Percentiles rank a stretch among this genome's conserved stretches.
Conservation (phyloP, 2,113 vertebrate genomes). For the Onychostoma macrolepis region DNA sequence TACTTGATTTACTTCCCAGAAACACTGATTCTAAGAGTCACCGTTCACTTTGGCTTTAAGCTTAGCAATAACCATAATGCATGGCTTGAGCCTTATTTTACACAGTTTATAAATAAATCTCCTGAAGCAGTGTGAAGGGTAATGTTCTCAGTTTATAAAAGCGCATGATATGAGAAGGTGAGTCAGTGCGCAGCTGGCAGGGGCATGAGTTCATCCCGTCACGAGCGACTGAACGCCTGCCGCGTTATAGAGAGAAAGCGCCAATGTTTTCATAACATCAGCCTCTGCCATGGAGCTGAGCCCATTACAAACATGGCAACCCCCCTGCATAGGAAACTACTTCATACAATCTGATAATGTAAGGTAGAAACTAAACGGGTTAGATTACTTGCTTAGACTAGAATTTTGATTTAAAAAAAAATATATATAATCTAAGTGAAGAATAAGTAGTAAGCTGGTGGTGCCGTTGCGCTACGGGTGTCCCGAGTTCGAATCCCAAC, state of each 20-base stretch:
- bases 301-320: neutral
- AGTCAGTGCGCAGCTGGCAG: neutral
- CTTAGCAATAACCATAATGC: neutral
- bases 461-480: too few species aligned
- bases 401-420: too few species aligned
- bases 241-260: neutral
- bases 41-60: neutral
- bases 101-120: neutral
- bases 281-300: neutral
- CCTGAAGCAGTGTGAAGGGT: neutral
- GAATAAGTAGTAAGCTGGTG: too few species aligned
- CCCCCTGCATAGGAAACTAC: neutral
- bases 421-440: too few species aligned
- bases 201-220: neutral
- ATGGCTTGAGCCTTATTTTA: neutral
- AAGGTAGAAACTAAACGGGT: neutral
- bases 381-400: too few species aligned
- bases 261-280: neutral
- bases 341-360: neutral
- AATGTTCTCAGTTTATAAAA: neutral
- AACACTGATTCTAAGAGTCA: neutral
- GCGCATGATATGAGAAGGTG: neutral
- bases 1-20: neutral
- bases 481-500: too few species aligned
- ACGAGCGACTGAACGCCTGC: neutral